These are phyloP conservation scores for Drosophila lini DNA, from an alignment of 1,140 invertebrate species.

Conservation along the genomic window DNA sequence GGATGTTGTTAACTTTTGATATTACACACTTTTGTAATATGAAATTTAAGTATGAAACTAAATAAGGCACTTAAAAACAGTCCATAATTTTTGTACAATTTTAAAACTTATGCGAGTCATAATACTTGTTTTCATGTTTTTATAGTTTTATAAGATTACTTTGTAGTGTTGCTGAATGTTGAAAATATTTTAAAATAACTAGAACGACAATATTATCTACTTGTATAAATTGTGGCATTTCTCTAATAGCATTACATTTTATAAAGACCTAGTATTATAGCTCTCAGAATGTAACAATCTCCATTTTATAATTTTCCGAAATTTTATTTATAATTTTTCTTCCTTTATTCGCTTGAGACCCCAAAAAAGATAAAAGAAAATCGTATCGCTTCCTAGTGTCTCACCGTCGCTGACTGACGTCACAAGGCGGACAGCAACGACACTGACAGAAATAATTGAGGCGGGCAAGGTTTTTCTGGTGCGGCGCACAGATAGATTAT, in stretches of 20 bases:
- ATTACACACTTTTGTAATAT: not conserved
- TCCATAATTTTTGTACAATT: not conserved
- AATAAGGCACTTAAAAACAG: not conserved
- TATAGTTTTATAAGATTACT: too few species aligned
- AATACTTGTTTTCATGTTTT: too few species aligned
- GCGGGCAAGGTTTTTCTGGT: constrained; percentile 33
- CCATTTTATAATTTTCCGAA: too few species aligned
- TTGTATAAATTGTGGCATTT: too few species aligned
- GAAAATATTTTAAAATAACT: too few species aligned
- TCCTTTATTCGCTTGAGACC: constrained; percentile 1
- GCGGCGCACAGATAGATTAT: constrained; percentile 32
- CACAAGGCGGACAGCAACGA: constrained; percentile 16
- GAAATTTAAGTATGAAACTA: not conserved
- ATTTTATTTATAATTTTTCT: too few species aligned
- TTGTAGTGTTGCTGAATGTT: too few species aligned
- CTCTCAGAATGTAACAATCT: not conserved
- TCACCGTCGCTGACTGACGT: constrained; percentile 29
- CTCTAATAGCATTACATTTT: too few species aligned
- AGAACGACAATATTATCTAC: too few species aligned
- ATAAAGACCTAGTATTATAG: not conserved
- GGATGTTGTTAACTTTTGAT: not conserved
- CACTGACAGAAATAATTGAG: constrained; percentile 34
- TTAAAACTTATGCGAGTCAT: too few species aligned
- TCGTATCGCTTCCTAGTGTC: constrained; percentile 37
- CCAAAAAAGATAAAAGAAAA: not conserved